phyloP scores from a whole-genome alignment of 1,140 invertebrate genomes.

The Drosophila takahashii region DNA sequence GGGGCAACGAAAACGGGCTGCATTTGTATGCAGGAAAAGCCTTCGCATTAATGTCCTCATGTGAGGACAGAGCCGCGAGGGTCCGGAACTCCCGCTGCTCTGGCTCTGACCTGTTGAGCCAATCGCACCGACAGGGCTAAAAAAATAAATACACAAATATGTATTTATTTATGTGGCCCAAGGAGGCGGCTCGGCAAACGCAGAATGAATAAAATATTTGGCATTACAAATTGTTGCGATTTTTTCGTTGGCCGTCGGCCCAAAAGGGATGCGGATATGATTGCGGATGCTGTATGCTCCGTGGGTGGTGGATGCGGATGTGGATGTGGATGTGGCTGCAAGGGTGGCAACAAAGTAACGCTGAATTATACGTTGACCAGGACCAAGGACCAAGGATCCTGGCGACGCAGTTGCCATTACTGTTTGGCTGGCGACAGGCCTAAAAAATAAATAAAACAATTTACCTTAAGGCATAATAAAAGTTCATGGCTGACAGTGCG shows the following conservation, averaged over 20 bases:
- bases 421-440: slow-evolving; percentile 50
- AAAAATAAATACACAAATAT: slow-evolving; percentile 68
- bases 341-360: slow-evolving; percentile 61
- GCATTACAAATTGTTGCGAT: slow-evolving; percentile 82
- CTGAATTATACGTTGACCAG: slow-evolving; percentile 73
- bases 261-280: slow-evolving; percentile 48
- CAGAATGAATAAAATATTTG: slow-evolving; percentile 77
- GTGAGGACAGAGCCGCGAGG: slow-evolving; percentile 11
- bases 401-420: slow-evolving; percentile 11
- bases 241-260: slow-evolving; percentile 52
- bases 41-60: slow-evolving; percentile 32
- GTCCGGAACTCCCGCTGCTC: slow-evolving; percentile 28
- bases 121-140: slow-evolving; percentile 43
- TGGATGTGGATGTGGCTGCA: slow-evolving; percentile 34
- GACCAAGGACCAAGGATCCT: slow-evolving; percentile 16
- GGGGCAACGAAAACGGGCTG: neutral
- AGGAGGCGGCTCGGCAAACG: slow-evolving; percentile 53
- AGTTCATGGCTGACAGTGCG: slow-evolving; percentile 76
- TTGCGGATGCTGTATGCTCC: slow-evolving; percentile 13
- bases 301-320: slow-evolving; percentile 29
- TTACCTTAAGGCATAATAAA: slow-evolving; percentile 81
- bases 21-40: slow-evolving; percentile 31
- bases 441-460: slow-evolving; percentile 83
- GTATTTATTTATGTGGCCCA: slow-evolving; percentile 68
- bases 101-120: slow-evolving; percentile 71